phyloP scores from a whole-genome alignment of 2,888 invertebrate genomes.

The Erebia epiphron region DNA sequence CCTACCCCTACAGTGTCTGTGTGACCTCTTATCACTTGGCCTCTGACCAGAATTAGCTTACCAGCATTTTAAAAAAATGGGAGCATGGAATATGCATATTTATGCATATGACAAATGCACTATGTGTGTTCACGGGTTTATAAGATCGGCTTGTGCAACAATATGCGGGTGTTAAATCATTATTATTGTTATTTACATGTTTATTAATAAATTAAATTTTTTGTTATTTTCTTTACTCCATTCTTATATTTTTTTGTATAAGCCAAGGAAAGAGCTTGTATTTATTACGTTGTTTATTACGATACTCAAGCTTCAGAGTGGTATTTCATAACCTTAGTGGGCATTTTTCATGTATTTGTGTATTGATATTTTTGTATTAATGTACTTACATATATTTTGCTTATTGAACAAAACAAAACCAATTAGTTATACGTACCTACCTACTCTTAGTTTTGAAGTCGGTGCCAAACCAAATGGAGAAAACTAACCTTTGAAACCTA shows the following conservation, averaged over 20 bases:
- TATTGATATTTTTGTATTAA: too few species aligned
- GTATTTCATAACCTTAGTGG: too few species aligned
- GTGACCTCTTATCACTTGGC: neutral
- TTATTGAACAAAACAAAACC: too few species aligned
- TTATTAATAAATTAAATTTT: neutral
- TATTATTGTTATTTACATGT: neutral
- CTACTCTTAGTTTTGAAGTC: too few species aligned
- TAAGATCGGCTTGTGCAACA: slow-evolving; percentile 13
- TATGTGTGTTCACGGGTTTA: slow-evolving; percentile 4
- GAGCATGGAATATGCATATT: neutral
- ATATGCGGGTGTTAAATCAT: slow-evolving; percentile 16
- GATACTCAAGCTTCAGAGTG: too few species aligned
- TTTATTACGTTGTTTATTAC: too few species aligned
- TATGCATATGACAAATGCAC: neutral
- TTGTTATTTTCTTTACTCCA: neutral
- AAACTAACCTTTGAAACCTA: too few species aligned
- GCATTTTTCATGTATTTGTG: too few species aligned
- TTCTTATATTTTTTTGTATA: neutral
- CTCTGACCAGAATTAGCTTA: neutral
- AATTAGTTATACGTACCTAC: too few species aligned
- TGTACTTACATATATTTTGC: too few species aligned
- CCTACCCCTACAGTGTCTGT: neutral
- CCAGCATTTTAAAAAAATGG: neutral
- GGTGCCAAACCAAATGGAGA: too few species aligned
- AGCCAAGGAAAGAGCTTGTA: slow-evolving; percentile 6